Percentiles rank a stretch among this genome's conserved stretches.
phyloP scores from a whole-genome alignment of 1,140 invertebrate genomes.

The Drusus annulatus region DNA sequence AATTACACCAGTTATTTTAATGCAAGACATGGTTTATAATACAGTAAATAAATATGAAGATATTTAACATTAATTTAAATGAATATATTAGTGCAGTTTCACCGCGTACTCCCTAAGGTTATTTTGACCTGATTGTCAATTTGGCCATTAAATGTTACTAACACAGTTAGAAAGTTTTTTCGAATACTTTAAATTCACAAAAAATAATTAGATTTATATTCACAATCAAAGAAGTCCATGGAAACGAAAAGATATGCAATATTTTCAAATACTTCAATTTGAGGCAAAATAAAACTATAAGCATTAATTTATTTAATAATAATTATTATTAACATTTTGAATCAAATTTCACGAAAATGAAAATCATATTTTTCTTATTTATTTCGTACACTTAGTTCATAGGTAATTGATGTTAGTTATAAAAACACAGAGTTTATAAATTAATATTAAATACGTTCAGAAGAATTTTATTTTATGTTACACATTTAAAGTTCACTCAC shows the following conservation, averaged over 20 bases:
- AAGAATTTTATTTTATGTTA: not conserved
- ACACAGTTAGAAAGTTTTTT: slow-evolving; percentile 18
- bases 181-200: slow-evolving; percentile 21
- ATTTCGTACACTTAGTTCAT: slow-evolving; percentile 5
- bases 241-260: slow-evolving; percentile 24
- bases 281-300: not conserved
- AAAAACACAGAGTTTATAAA: not conserved
- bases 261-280: slow-evolving; percentile 14
- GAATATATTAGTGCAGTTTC: slow-evolving; percentile 10
- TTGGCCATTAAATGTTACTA: slow-evolving; percentile 21
- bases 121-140: slow-evolving; percentile 32
- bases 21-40: too few relatives aligned
- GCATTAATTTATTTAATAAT: slow-evolving; percentile 3
- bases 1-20: too few relatives aligned
- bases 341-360: not conserved
- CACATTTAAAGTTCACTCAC: not conserved
- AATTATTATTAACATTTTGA: slow-evolving; percentile 4
- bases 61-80: slow-evolving; percentile 5
- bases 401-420: not conserved
- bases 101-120: slow-evolving; percentile 2
- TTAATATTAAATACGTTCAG: not conserved
- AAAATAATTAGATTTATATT: not conserved
- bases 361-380: not conserved
- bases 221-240: too few relatives aligned
- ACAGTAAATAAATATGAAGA: too few relatives aligned